Base-by-base conservation (phyloP, 2,113 vertebrate species). In the Pachypanchax playfairii region DNA sequence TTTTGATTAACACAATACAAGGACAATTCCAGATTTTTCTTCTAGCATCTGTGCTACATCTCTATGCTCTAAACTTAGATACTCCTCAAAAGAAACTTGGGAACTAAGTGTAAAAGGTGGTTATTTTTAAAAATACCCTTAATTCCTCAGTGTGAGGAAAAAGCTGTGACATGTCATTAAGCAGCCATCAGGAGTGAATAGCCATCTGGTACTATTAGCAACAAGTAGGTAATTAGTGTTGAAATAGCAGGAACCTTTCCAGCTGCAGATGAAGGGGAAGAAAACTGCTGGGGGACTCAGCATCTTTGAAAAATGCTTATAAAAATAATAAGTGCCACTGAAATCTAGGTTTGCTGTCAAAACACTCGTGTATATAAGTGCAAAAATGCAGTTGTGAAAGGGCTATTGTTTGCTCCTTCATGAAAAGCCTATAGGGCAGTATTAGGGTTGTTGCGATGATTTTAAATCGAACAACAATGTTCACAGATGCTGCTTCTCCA, bases 221-320 rank as follows among this genome's bases (percentile, higher is more conserved):
- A 68, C 66, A 64, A 75, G 60, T 65, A 49, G 66, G 35, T 70
- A 75, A 88, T 88, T 82, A 79, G 41, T 25, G 29, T 18, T 38
- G 6, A 47, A 73, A 46, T 49, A 56, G 43, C 17, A 57, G n/a
- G 29, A 24, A 55, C 20, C 17, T 65, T 71, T 79, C 59, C 26
- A 58, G 60, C 60, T 73, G 51, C 33, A 22, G 29, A 33, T 24
- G 24, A 69, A 21, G 36, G 41, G 14, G 48, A 26, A 10, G 25
- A 73, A 29, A 35, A 46, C 3, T 41, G 38, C 38, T 41, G 17
- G 6, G 17, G 15, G 38, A 4, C 38, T 52, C 21, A 66, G 41
- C 0, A 1, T 54, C 59, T 62, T 48, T 14, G 15, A 51, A n/a
- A 41, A n/a, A 41, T 41, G 38, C 38, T 41, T 41, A 18, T 7